Percentiles rank a stretch among this genome's conserved stretches.
These are phyloP conservation scores for Myiozetetes cayanensis DNA, from an alignment of 2,113 vertebrate genomes.

Conservation along the genomic window DNA sequence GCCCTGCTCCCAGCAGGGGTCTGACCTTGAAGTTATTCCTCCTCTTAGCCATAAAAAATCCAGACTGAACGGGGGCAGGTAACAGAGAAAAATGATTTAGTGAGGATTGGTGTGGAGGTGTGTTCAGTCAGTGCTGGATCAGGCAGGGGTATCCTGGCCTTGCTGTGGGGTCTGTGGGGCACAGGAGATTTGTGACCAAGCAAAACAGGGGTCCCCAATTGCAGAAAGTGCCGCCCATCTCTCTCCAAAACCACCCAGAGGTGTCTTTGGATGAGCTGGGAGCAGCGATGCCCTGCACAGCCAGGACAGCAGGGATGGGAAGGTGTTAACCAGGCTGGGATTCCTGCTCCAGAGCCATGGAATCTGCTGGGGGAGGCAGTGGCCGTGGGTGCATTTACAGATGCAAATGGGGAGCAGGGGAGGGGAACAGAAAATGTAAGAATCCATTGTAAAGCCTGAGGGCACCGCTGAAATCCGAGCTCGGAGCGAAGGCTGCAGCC, in stretches of 20 bases:
- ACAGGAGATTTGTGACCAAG: fast-evolving
- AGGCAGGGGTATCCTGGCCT: too few species aligned
- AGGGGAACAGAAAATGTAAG: neutral
- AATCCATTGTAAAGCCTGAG: neutral
- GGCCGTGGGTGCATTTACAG: neutral
- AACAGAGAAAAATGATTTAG: neutral
- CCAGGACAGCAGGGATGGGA: neutral
- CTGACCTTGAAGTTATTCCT: neutral
- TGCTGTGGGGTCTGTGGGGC: neutral
- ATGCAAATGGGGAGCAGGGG: neutral
- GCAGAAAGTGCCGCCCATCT: neutral
- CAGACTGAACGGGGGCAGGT: neutral
- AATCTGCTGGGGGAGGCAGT: neutral
- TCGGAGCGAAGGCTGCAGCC: fast-evolving
- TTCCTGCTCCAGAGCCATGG: neutral
- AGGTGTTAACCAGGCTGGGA: neutral
- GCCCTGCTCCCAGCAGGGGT: neutral
- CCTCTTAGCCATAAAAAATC: neutral
- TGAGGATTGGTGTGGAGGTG: neutral
- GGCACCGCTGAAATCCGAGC: neutral
- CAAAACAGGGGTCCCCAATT: fast-evolving
- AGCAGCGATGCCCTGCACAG: neutral
- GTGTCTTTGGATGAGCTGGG: neutral
- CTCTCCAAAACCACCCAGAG: neutral
- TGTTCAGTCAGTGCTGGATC: neutral